These are phyloP conservation scores for Drosophila neotestacea DNA, from an alignment of 2,888 invertebrate genomes.

Conservation along the genomic window DNA sequence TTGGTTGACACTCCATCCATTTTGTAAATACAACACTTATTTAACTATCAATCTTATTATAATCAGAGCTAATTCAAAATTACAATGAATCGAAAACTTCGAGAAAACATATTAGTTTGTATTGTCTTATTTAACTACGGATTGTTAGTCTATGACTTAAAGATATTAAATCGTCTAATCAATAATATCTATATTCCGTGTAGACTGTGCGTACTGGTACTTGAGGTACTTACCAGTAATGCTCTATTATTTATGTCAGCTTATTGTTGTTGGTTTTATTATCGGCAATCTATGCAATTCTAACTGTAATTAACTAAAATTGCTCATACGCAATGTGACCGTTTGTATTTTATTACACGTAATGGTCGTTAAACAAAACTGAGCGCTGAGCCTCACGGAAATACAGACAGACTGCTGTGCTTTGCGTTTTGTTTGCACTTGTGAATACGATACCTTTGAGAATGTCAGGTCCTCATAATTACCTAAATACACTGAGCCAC, in stretches of 20 bases:
- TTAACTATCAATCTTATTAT: too few species aligned
- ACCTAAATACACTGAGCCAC: slow-evolving; percentile 22
- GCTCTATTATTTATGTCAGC: slow-evolving; percentile 27
- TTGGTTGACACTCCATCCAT: too few species aligned
- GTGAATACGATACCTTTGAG: slow-evolving; percentile 1
- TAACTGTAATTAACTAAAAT: slow-evolving; percentile 38
- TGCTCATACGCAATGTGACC: slow-evolving; percentile 29
- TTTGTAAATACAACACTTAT: too few species aligned
- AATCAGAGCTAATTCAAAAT: too few species aligned
- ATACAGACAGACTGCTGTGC: neutral
- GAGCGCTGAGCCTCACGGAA: slow-evolving; percentile 18
- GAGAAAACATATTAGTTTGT: too few species aligned
- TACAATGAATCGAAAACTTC: too few species aligned
- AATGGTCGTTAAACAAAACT: slow-evolving; percentile 54
- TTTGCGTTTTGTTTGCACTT: slow-evolving; percentile 14
- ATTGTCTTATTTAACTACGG: neutral
- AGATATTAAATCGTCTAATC: neutral
- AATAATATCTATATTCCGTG: slow-evolving; percentile 1
- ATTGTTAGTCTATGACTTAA: neutral
- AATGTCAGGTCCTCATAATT: slow-evolving; percentile 35
- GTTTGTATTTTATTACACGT: slow-evolving; percentile 35
- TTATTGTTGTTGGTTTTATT: slow-evolving; percentile 22
- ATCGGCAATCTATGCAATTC: slow-evolving; percentile 27
- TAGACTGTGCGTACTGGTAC: neutral
- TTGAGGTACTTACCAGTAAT: slow-evolving; percentile 21